Evolutionary conservation across 2,797 vertebrate genomes (phyloP), one percentile per base, ranked within the genome.

Genomic region (Eidolon dupreanum): DNA sequence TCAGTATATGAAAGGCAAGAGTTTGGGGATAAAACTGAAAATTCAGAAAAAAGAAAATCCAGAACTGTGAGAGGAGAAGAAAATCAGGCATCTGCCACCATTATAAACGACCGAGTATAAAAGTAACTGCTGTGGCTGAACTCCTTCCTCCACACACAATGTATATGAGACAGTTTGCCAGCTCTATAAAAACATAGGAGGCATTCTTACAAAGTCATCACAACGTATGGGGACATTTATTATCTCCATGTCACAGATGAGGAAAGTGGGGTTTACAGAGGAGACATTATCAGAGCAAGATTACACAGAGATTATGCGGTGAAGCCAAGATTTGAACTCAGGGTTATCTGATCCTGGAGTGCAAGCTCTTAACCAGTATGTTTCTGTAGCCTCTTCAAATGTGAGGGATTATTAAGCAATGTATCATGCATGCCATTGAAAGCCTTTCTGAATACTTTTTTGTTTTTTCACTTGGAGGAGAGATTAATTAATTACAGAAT

Each of bases 241-340:
- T n/a, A 31, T 74, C 61, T 31, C 7, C 19, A 33, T 4, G 31
- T 33, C 31, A 59, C 10, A 79, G 88, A 38, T 26, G 11, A 73
- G 65, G 57, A 79, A 53, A 88, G 36, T 26, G 28, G 71, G 33
- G 28, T 53, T 85, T 61, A 74, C 43, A 81, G 82, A 88, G 33
- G 9, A 55, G 17, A 49, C n/a, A 2, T 49, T 15, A 22, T 84
- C 28, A 31, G 17, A 81, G 10, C 53, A 53, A 74, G 16, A 38
- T 71, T 53, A 73, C 33, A 53, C 9, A 83, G 74, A 70, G 19
- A 51, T 24, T 10, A 17, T 1, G 26, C 8, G 16, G 49, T 68
- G 31, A 95, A 77, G 55, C 12, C 38, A 85, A 46, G 13, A 38
- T 33, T 75, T 91, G 92, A 91, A 93, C 43, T n/a, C 78, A 63